A percentile compares a stretch with the other conserved stretches of the same genome.
phyloP scores from a whole-genome alignment of 2,797 vertebrate genomes.

The Vespertilio murinus region DNA sequence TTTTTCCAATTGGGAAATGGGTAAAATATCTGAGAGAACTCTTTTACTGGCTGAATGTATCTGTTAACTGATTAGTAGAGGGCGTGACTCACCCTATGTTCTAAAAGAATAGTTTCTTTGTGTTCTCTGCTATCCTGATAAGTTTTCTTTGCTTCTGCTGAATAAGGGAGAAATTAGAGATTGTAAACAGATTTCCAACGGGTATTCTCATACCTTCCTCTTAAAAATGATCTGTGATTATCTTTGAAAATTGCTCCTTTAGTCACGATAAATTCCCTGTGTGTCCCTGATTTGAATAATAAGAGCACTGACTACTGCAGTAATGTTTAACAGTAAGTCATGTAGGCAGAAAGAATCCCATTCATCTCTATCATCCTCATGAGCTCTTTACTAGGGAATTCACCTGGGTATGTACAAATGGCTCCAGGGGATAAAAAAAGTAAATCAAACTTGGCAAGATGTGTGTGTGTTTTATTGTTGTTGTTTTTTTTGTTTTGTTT shows the following conservation, averaged over 20 bases:
- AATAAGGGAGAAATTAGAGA: not conserved
- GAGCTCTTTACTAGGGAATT: not conserved
- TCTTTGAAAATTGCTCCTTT: not conserved
- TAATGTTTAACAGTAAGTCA: not conserved
- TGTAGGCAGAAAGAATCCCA: not conserved
- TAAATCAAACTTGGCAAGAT: slow-evolving; percentile 22
- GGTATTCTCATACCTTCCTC: not conserved
- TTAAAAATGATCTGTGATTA: slow-evolving; percentile 16
- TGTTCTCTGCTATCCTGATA: not conserved
- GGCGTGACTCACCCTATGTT: not conserved
- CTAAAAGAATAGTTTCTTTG: not conserved
- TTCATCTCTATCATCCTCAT: not conserved
- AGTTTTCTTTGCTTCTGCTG: not conserved
- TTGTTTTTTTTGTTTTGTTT: not conserved
- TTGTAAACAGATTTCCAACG: not conserved
- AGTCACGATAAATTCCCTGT: not conserved
- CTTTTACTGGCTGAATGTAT: not conserved
- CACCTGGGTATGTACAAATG: not conserved
- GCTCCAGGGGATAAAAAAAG: not conserved
- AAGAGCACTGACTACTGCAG: not conserved
- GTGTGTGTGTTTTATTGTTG: not conserved
- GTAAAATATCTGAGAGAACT: not conserved
- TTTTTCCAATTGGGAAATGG: not conserved
- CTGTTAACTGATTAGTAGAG: not conserved
- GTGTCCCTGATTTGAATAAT: not conserved